Evolutionary conservation across 1,140 invertebrate species (phyloP), one percentile per base, ranked within the genome.

Genomic region (Zaprionus ornatus): DNA sequence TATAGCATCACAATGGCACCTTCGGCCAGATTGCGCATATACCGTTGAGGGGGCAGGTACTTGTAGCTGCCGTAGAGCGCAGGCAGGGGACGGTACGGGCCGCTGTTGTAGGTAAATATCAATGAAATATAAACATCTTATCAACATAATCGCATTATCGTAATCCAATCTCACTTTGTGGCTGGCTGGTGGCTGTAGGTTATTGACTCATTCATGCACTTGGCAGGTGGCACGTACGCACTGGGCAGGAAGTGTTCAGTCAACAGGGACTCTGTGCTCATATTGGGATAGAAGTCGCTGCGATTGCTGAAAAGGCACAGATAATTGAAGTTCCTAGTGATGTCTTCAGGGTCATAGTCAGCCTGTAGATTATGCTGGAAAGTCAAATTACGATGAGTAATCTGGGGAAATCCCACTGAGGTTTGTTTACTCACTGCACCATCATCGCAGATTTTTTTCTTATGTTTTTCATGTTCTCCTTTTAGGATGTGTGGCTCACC

Each of bases 21-120:
- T 92, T 98, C 97, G 94, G 98, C 97, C 35, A 98, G 93, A 92
- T 94, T 97, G 82, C 98, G 97, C 7, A 98, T 74, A 96, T 97
- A 98, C 80, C 97, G 93, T 91, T 98, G 97, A 59, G 93, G 94
- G 7, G 97, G 97, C 42, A 98, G 68, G 93, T 95, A 98, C 63
- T 93, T 94, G 91, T 98, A 98, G 92, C 97, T 96, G 42, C 97
- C 97, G 93, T 96, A 98, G 52, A 94, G 93, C 10, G 97, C 95
- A 95, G 97, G 97, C 12, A 97, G 92, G 25, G 97, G 96, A 79
- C 97, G 94, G 92, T 97, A 97, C 32, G 95, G 92, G 37, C 97
- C 97, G 93, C 97, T 97, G 82, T 5, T 0, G 13, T 1, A 23
- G 45, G 83, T 15, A 95, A 94, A 59, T 3, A 0, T 59, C 7